Percentiles rank a stretch among this genome's conserved stretches.
phyloP scores from a whole-genome alignment of 2,888 invertebrate species.

The Apoda limacodes region DNA sequence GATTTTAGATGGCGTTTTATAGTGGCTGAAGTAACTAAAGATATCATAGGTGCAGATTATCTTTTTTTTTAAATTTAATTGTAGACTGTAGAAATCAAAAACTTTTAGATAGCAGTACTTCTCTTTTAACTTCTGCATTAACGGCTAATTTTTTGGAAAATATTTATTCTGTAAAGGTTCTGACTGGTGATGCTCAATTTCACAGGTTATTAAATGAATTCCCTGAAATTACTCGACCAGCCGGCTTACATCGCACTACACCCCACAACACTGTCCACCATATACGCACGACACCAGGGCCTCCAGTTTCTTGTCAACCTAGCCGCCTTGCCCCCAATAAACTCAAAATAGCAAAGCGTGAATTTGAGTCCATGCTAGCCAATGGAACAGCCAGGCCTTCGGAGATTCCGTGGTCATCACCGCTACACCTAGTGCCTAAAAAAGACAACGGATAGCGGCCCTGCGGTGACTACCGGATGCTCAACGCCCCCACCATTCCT shows the following conservation, averaged over 20 bases:
- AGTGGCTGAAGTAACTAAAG: too few species aligned
- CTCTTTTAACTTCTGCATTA: not conserved
- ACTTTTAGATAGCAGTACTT: too few species aligned
- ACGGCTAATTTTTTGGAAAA: too few species aligned
- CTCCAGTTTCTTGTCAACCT: slow-evolving; percentile 22
- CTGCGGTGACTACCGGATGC: slow-evolving; percentile 23
- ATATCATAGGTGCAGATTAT: too few species aligned
- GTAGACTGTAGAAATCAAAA: too few species aligned
- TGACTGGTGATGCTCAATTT: slow-evolving; percentile 7
- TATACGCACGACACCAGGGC: slow-evolving; percentile 24
- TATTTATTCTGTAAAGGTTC: slow-evolving; percentile 8
- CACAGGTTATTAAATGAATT: slow-evolving; percentile 7
- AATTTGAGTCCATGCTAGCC: slow-evolving; percentile 28
- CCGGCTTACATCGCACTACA: slow-evolving; percentile 13
- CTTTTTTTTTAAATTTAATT: slow-evolving; percentile 1
- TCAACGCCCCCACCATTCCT: slow-evolving; percentile 25
- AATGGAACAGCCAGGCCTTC: slow-evolving; percentile 23
- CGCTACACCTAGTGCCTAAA: slow-evolving; percentile 28
- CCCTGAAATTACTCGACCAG: slow-evolving; percentile 15
- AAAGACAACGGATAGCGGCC: slow-evolving; percentile 12
- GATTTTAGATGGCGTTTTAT: slow-evolving; percentile 27
- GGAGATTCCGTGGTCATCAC: slow-evolving; percentile 26
- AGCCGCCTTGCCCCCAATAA: slow-evolving; percentile 26
- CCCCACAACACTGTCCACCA: slow-evolving; percentile 21
- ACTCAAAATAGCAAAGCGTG: slow-evolving; percentile 22